Base-by-base conservation (phyloP, 2,888 invertebrate genomes). In the Drosophila kanekoi region DNA sequence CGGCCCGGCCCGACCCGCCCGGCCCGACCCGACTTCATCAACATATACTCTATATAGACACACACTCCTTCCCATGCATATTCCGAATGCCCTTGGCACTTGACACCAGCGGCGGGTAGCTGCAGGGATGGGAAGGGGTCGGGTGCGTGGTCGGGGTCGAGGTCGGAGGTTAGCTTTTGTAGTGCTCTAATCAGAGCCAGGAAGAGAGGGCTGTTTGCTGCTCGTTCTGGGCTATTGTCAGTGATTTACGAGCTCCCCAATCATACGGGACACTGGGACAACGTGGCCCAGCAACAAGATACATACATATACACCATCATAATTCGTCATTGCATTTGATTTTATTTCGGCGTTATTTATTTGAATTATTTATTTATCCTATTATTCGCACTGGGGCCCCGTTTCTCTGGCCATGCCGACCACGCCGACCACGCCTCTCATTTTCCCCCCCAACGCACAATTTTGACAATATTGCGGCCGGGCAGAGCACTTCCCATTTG, bases 161-260 rank as follows among this genome's bases (percentile, higher is more conserved):
- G 28, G 28, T 28, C 23, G 10, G 37, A 52, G 43, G 13, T 14
- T 32, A 14, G 43, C 48, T 56, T 28, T 28, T 52, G 57, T 64
- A 54, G 71, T 59, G 49, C 66, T 72, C 66, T 79, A 82, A 81
- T 81, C 85, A 85, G 74, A 77, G 71, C 60, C 57, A 60, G 28
- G 23, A 5, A 28, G 28, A 28, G 49, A 63, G 77, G 80, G 74
- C 56, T 64, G 70, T 67, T 54, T 51, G 58, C 53, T 18, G 57
- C 38, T 61, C 62, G 70, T 73, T 74, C 28, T 78, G 71, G 61
- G 67, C 79, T 66, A 69, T 81, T 79, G 81, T 76, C 79, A 81
- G 90, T 90, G 90, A 90, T 90, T 90, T 91, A 91, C 90, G 91
- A 88, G 87, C 84, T 79, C 76, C 80, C 80, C 88, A 90, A 91